Percentiles rank a stretch among this genome's conserved stretches.
Evolutionary conservation across 2,888 invertebrate genomes (phyloP).

Genomic region (Empis stercorea): DNA sequence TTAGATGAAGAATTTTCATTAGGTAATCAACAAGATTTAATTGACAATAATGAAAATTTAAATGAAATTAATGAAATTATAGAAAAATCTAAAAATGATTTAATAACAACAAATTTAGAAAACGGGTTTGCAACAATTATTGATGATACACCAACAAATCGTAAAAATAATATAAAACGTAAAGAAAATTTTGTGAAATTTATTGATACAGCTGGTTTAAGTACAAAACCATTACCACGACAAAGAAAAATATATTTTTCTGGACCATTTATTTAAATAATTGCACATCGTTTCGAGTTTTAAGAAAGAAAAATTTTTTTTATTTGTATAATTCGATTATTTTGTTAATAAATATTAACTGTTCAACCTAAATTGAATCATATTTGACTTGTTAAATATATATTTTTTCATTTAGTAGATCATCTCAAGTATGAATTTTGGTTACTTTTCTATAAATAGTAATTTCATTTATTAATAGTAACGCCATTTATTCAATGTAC

Average conservation of each 20-base stretch:
- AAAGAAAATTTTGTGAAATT: constrained; percentile 30
- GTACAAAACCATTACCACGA: constrained; percentile 31
- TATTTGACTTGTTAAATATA: too few relatives aligned
- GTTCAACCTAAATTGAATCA: too few relatives aligned
- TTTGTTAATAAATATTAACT: too few relatives aligned
- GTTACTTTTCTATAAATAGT: too few relatives aligned
- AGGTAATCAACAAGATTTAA: constrained; percentile 17
- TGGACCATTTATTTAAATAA: constrained; percentile 31
- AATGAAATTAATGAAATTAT: neutral
- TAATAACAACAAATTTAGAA: neutral
- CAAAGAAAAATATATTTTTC: constrained; percentile 34
- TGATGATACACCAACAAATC: neutral
- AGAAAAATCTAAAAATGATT: neutral
- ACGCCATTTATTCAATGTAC: too few relatives aligned
- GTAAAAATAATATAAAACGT: constrained; percentile 16
- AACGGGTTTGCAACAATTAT: constrained; percentile 1
- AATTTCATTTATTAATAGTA: too few relatives aligned
- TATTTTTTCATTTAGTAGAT: too few relatives aligned
- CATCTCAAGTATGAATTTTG: too few relatives aligned
- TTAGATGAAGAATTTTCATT: constrained; percentile 31
- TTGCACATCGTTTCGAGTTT: too few relatives aligned
- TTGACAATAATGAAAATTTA: constrained; percentile 1
- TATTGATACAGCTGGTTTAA: constrained; percentile 29
- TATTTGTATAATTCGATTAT: too few relatives aligned
- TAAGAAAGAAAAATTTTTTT: too few relatives aligned